These are phyloP conservation scores for Epinephelus awoara DNA, from an alignment of 2,797 vertebrate species.

Conservation along the genomic window DNA sequence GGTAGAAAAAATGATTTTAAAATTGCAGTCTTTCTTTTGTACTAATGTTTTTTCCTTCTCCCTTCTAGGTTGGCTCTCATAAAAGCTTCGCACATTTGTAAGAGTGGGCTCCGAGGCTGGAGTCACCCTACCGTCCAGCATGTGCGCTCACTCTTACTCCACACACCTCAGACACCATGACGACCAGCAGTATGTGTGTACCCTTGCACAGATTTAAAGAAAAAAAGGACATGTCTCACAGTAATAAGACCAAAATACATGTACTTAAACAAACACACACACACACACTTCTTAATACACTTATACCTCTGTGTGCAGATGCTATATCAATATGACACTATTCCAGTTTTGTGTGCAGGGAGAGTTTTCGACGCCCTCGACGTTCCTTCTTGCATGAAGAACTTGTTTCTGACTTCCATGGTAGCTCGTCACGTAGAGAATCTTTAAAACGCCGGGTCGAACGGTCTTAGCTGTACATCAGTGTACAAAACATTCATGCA, in stretches of 20 bases:
- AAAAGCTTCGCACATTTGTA: constrained; percentile 56
- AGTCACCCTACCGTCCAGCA: constrained; percentile 47
- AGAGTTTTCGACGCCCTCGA: constrained; percentile 42
- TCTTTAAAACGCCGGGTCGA: constrained; percentile 64
- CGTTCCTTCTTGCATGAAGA: constrained; percentile 75
- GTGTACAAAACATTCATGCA: constrained; percentile 84
- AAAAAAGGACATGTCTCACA: constrained; percentile 31
- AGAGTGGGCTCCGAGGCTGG: constrained; percentile 57
- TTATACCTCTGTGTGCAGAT: constrained; percentile 62
- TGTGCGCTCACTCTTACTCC: constrained; percentile 50
- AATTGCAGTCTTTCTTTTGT: neutral
- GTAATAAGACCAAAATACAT: constrained; percentile 52
- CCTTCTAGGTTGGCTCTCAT: constrained; percentile 76
- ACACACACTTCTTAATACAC: constrained; percentile 38
- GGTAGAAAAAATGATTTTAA: neutral
- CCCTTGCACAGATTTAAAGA: constrained; percentile 42
- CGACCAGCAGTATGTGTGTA: constrained; percentile 74
- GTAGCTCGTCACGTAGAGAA: constrained; percentile 65
- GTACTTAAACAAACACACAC: constrained; percentile 3
- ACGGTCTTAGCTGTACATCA: constrained; percentile 82
- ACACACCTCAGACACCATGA: constrained; percentile 60
- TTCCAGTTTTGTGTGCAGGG: constrained; percentile 65
- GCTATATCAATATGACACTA: constrained; percentile 49
- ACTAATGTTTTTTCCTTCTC: constrained; percentile 31
- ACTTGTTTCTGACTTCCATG: constrained; percentile 61